phyloP scores from a whole-genome alignment of 1,140 invertebrate genomes.

The Bombyx mori region ASM3026992v2 NC_085119.1:7442001-7442500 shows the following conservation, averaged over 20 bases:
- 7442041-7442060: too few species aligned
- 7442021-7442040: too few species aligned
- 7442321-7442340: neutral
- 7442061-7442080: too few species aligned
- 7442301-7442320: constrained; percentile 21
- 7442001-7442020: too few species aligned
- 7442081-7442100: constrained; percentile 10
- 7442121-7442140: constrained; percentile 34
- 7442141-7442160: constrained; percentile 25
- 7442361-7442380: too few species aligned
- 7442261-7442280: constrained; percentile 53
- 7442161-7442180: constrained; percentile 50
- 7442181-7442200: constrained; percentile 56
- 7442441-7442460: too few species aligned
- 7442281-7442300: constrained; percentile 51
- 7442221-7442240: constrained; percentile 41
- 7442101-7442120: constrained; percentile 46
- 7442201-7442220: constrained; percentile 69
- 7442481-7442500: too few species aligned
- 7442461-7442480: too few species aligned
- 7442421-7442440: too few species aligned
- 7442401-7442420: too few species aligned
- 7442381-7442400: too few species aligned
- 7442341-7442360: too few species aligned
- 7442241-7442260: constrained; percentile 57